These are phyloP conservation scores for Mohoua ochrocephala DNA, from an alignment of 2,113 vertebrate genomes.

Conservation along the genomic window DNA sequence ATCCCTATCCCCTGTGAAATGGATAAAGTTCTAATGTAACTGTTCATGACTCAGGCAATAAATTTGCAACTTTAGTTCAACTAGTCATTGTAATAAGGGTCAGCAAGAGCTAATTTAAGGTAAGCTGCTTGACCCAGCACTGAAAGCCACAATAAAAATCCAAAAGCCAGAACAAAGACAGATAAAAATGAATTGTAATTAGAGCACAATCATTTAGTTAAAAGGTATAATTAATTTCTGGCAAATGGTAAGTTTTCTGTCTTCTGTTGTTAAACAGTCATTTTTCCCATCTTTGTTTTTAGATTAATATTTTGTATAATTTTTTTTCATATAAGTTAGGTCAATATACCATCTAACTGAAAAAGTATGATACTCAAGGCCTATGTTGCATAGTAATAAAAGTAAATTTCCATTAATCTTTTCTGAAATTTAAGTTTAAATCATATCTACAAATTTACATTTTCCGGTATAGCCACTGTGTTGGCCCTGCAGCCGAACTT, in stretches of 20 bases:
- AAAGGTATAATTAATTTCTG: neutral
- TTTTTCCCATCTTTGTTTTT: neutral
- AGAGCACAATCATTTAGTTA: neutral
- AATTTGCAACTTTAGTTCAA: neutral
- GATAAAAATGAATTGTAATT: neutral
- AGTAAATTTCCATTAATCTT: neutral
- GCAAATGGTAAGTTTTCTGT: neutral
- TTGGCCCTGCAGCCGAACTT: neutral
- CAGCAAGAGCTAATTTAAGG: neutral
- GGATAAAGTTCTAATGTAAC: neutral
- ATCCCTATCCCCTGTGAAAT: neutral
- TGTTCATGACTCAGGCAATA: neutral
- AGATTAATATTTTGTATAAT: neutral
- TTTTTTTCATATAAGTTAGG: neutral
- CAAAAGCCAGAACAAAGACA: neutral
- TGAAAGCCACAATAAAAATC: neutral
- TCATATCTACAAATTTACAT: neutral
- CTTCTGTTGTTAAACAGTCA: neutral
- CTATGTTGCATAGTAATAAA: neutral
- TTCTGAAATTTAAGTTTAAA: neutral
- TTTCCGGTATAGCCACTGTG: neutral
- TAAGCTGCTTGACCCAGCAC: neutral
- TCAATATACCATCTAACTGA: neutral
- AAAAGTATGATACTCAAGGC: neutral
- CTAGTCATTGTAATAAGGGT: neutral